These are phyloP conservation scores for Gambusia holbrooki DNA, from an alignment of 2,113 vertebrate species.

Conservation along the genomic window DNA sequence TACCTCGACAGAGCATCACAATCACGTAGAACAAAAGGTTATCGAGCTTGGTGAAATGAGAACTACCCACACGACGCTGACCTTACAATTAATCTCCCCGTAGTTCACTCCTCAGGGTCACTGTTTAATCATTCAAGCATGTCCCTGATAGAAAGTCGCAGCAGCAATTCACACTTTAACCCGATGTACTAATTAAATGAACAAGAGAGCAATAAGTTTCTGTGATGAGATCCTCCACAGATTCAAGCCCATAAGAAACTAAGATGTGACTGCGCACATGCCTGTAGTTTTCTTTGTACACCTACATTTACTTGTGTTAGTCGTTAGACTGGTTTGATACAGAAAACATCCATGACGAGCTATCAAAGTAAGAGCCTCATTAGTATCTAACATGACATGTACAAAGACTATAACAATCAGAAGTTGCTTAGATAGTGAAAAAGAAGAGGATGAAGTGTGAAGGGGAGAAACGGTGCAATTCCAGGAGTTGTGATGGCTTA, in stretches of 20 bases:
- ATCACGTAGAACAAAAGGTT: not conserved
- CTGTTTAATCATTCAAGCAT: not conserved
- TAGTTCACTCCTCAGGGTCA: not conserved
- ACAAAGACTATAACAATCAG: constrained; percentile 41
- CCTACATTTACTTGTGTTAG: constrained; percentile 14
- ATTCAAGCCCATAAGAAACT: not conserved
- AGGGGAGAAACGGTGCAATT: constrained; percentile 5
- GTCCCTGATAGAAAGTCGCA: not conserved
- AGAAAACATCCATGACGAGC: not conserved
- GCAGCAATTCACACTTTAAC: not conserved
- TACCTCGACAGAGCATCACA: not conserved
- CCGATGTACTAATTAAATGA: not conserved
- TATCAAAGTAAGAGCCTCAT: constrained; percentile 40
- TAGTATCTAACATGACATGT: constrained; percentile 37
- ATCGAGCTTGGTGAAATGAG: not conserved
- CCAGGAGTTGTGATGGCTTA: not conserved
- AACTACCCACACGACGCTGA: not conserved
- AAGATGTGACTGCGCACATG: not conserved
- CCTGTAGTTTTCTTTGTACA: not conserved
- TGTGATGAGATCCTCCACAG: not conserved
- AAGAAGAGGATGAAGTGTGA: constrained; percentile 5
- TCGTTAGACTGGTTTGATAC: constrained; percentile 18
- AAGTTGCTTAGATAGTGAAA: constrained; percentile 18
- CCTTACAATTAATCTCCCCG: not conserved
- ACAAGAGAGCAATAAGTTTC: not conserved